Conservation (phyloP, 2,888 invertebrate genomes). For the Leptinotarsa tumamoca region DNA sequence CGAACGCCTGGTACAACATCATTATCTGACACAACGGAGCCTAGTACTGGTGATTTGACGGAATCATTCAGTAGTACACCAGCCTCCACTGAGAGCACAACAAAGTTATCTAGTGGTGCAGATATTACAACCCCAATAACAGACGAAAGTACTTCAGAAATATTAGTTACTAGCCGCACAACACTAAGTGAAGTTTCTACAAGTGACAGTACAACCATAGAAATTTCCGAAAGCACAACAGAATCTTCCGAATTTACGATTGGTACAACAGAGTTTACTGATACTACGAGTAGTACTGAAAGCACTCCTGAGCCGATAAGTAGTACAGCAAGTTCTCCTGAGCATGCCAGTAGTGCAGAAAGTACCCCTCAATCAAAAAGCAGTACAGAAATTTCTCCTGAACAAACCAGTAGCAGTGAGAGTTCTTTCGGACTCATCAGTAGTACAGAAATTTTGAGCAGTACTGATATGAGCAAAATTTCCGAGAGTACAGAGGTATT, state of each 20-base stretch:
- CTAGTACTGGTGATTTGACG: conserved; percentile 3
- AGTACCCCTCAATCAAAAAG: background rate
- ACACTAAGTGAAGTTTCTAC: background rate
- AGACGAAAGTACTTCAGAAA: conserved; percentile 22
- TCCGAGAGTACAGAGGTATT: no score
- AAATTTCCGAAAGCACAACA: background rate
- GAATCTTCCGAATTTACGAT: background rate
- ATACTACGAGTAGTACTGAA: background rate
- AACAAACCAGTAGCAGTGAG: no score
- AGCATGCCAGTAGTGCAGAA: background rate
- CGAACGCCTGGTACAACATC: conserved; percentile 13
- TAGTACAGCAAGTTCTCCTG: background rate
- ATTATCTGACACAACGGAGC: conserved; percentile 23
- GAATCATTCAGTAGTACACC: background rate
- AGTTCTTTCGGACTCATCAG: no score
- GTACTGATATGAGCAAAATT: no score
- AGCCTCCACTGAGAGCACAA: conserved; percentile 21
- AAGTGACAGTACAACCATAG: background rate
- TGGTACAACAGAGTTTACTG: conserved; percentile 38
- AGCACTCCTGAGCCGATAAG: background rate
- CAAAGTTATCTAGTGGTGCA: conserved; percentile 10
- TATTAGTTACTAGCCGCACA: background rate
- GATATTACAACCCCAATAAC: conserved; percentile 27
- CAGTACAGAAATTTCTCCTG: no score
- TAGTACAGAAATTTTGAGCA: no score